These are phyloP conservation scores for Campylorhamphus procurvoides DNA, from an alignment of 2,113 vertebrate species.

Conservation along the genomic window DNA sequence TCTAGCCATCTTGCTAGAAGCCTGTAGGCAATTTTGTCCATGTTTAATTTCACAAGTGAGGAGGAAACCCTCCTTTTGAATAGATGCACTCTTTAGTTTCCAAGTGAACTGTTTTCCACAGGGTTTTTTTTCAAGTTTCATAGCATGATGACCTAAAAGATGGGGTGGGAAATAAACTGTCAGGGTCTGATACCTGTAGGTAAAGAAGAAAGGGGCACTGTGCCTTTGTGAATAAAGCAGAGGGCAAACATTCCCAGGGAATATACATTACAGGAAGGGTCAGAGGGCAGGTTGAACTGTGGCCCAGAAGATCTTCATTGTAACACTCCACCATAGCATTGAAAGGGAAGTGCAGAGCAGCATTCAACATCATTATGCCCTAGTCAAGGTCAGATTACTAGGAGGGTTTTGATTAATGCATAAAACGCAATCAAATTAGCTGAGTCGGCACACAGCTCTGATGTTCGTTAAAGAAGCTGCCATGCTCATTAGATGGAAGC, in stretches of 20 bases:
- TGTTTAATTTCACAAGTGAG: neutral
- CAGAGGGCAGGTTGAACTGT: neutral
- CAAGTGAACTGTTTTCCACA: neutral
- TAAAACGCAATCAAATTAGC: conserved; percentile 51
- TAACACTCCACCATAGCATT: rapidly evolving
- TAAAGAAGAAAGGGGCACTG: neutral
- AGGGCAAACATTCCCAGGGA: neutral
- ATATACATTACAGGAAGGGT: neutral
- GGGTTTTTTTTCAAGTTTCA: neutral
- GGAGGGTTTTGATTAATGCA: conserved; percentile 43
- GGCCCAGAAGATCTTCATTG: neutral
- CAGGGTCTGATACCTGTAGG: neutral
- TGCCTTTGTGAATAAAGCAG: neutral
- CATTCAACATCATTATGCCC: neutral
- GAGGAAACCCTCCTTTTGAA: neutral
- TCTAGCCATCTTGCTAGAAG: conserved; percentile 23
- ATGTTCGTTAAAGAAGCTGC: conserved; percentile 27
- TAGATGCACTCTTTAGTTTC: neutral
- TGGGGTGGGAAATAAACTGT: neutral
- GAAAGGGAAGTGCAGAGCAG: neutral
- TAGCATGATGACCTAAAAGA: neutral
- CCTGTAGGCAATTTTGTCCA: neutral
- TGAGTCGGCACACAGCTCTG: neutral
- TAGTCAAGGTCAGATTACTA: conserved; percentile 35
- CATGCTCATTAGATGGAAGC: conserved; percentile 34